These are phyloP conservation scores for Poecile montanus DNA, from an alignment of 2,797 vertebrate genomes.

Conservation along the genomic window DNA sequence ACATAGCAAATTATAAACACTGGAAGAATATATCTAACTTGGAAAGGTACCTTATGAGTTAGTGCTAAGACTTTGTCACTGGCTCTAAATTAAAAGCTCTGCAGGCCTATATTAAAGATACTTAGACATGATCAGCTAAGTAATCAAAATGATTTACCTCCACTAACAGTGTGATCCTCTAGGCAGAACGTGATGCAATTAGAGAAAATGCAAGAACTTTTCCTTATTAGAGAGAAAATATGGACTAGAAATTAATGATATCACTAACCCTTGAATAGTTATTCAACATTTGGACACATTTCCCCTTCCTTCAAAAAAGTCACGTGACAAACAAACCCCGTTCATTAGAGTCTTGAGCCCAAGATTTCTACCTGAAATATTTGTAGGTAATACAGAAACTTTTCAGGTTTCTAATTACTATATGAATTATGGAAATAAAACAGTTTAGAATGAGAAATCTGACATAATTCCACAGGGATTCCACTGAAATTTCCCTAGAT, in stretches of 20 bases:
- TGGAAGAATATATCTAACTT: neutral
- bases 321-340: neutral
- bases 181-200: neutral
- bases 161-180: neutral
- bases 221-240: conserved; percentile 19
- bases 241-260: neutral
- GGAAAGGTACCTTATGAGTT: neutral
- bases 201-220: conserved; percentile 9
- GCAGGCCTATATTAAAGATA: neutral
- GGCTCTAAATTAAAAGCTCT: conserved; percentile 29
- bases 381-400: neutral
- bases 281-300: neutral
- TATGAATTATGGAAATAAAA: neutral
- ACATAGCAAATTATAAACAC: neutral
- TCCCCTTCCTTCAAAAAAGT: conserved; percentile 13
- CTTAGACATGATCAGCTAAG: neutral
- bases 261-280: neutral
- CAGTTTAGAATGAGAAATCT: neutral
- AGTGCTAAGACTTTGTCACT: neutral
- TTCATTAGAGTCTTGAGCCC: neutral
- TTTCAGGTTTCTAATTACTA: neutral
- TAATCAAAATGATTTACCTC: conserved; percentile 22
- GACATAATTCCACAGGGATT: neutral
- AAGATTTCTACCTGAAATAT: neutral
- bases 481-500: neutral